Evolutionary conservation across 2,797 vertebrate species (phyloP).

Genomic region (Scomberomorus guttatus): DNA sequence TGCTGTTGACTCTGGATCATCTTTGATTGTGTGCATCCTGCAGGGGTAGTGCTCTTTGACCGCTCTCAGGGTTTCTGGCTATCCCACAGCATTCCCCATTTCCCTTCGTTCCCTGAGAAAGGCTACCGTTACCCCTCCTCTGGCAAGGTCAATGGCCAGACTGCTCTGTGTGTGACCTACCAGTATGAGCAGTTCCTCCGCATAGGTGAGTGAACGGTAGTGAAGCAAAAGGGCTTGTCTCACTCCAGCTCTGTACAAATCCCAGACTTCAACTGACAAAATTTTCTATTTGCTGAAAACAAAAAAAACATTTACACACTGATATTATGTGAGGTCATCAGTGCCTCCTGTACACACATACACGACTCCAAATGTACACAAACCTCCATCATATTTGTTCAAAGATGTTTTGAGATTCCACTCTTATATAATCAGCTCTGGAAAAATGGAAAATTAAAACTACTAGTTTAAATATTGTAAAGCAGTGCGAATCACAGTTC

Average conservation of each 20-base stretch:
- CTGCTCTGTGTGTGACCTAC: slow-evolving; percentile 90
- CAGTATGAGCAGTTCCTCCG: slow-evolving; percentile 87
- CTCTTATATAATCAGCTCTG: neutral
- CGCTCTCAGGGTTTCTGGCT: slow-evolving; percentile 93
- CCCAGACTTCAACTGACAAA: slow-evolving; percentile 8
- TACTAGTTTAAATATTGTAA: neutral
- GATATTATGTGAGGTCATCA: neutral
- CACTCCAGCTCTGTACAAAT: neutral
- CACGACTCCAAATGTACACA: neutral
- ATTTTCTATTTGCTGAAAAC: slow-evolving; percentile 27
- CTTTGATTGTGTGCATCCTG: slow-evolving; percentile 60
- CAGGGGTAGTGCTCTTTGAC: slow-evolving; percentile 91
- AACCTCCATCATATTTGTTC: neutral
- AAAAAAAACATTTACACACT: slow-evolving; percentile 15
- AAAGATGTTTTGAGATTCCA: neutral
- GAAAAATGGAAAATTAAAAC: neutral
- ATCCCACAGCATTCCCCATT: slow-evolving; percentile 92
- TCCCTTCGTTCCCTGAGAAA: slow-evolving; percentile 89
- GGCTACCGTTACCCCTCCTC: slow-evolving; percentile 90
- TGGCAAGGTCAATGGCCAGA: slow-evolving; percentile 89
- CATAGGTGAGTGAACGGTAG: slow-evolving; percentile 86
- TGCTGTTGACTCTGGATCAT: slow-evolving; percentile 65
- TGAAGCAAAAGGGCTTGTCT: slow-evolving; percentile 17
- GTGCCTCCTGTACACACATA: neutral
- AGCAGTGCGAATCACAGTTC: too few species aligned